A percentile compares a stretch with the other conserved stretches of the same genome.
Evolutionary conservation across 1,140 invertebrate species (phyloP).

Genomic region (Steinernema feltiae): DNA sequence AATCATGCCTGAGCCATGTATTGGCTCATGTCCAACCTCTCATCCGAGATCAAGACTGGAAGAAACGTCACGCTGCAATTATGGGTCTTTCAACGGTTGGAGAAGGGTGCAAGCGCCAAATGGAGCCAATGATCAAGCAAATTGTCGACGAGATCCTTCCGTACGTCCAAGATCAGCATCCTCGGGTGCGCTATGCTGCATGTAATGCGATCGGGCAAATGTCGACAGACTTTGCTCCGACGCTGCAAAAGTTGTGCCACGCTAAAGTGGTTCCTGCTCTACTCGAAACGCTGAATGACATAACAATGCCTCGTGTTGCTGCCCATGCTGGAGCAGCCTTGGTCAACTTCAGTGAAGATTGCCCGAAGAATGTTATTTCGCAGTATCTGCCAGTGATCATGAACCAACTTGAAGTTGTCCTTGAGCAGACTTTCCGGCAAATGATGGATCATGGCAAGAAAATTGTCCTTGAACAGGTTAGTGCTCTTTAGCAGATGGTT

Average conservation of each 20-base stretch:
- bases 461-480: conserved; percentile 87
- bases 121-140: conserved; percentile 82
- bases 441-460: conserved; percentile 86
- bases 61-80: conserved; percentile 78
- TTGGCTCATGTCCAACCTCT: not conserved
- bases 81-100: conserved; percentile 97
- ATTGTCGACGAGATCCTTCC: conserved; percentile 81
- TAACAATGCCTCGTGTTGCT: conserved; percentile 84
- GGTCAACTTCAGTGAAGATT: conserved; percentile 98
- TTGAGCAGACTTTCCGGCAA: conserved; percentile 83
- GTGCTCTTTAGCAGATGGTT: too few relatives aligned
- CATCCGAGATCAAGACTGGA: conserved; percentile 60
- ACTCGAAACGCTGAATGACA: conserved; percentile 81
- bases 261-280: conserved; percentile 82
- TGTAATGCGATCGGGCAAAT: conserved; percentile 99
- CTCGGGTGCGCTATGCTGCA: conserved; percentile 85
- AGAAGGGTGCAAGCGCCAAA: conserved; percentile 94
- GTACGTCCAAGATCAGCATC: conserved; percentile 81
- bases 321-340: conserved; percentile 75
- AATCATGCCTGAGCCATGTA: conserved; percentile 62
- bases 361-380: conserved; percentile 82
- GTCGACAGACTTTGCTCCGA: conserved; percentile 93
- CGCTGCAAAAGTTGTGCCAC: conserved; percentile 96
- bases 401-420: conserved; percentile 78
- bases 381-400: conserved; percentile 85